Percentiles rank a stretch among this genome's conserved stretches.
phyloP scores from a whole-genome alignment of 1,140 invertebrate genomes.

The Trichonephila inaurata region DNA sequence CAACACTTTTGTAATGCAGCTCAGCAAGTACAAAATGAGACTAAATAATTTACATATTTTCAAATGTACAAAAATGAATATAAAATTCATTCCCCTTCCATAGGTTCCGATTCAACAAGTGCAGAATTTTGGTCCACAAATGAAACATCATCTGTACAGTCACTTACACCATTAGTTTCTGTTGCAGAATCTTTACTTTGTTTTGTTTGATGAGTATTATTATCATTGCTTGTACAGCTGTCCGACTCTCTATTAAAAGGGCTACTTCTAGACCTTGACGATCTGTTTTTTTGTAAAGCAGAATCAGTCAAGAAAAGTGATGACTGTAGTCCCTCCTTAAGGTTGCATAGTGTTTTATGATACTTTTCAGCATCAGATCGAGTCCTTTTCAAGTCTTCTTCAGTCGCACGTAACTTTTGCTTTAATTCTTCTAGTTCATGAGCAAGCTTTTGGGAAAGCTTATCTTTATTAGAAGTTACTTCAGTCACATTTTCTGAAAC shows the following conservation, averaged over 20 bases:
- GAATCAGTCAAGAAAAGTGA: slow-evolving; percentile 32
- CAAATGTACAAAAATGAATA: slow-evolving; percentile 31
- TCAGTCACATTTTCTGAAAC: slow-evolving; percentile 79
- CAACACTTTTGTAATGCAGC: neutral
- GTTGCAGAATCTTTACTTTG: neutral
- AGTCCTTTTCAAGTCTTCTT: slow-evolving; percentile 79
- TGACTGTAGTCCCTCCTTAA: slow-evolving; percentile 56
- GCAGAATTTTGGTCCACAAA: neutral
- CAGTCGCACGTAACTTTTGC: slow-evolving; percentile 79
- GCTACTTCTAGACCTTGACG: slow-evolving; percentile 14
- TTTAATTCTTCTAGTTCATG: slow-evolving; percentile 79
- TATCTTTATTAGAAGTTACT: slow-evolving; percentile 78
- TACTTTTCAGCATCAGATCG: slow-evolving; percentile 49
- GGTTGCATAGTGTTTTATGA: slow-evolving; percentile 39
- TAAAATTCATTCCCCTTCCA: slow-evolving; percentile 5
- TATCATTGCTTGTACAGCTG: neutral
- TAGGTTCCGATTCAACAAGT: neutral
- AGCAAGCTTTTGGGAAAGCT: slow-evolving; percentile 79
- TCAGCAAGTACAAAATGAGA: slow-evolving; percentile 20
- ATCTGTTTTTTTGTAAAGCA: slow-evolving; percentile 45
- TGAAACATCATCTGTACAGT: neutral
- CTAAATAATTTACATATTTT: slow-evolving; percentile 33
- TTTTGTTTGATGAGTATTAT: neutral
- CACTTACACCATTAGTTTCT: neutral
- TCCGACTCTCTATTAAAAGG: neutral